Evolutionary conservation across 1,140 invertebrate species (phyloP), one percentile per base, ranked within the genome.

Genomic region (Pseudobourletiella spinata): DNA sequence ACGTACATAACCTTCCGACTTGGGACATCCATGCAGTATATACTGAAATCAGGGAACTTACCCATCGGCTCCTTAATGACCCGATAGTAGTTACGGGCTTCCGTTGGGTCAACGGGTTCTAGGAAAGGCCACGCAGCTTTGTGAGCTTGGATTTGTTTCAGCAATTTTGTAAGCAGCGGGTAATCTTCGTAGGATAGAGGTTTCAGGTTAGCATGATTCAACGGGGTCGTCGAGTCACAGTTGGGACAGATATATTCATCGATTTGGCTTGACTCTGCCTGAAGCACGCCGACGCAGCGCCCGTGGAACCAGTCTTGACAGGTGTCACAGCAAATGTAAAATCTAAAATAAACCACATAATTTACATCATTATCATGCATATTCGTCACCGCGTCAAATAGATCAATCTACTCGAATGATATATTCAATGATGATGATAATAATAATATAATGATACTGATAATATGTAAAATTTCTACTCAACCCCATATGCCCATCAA

Each of bases 221-320:
- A 87, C 25, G 84, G 85, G 63, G 85, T 89, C 75, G 91, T 89
- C 59, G 85, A 82, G 72, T 94, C 88, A 78, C 95, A 99, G 73
- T 88, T 90, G 0, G 94, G 93, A 80, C 95, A 99, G 63, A 95
- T 84, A 72, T 98, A 99, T 70, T 93, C 91, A 71, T 95, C 92
- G 65, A 98, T 94, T 71, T 87, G 87, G 72, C 95, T 91, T 4
- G 91, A 93, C 75, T 97, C 93, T 2, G 86, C 88, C 73, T 95
- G 91, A 29, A 96, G 78, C 71, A 98, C 93, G 14, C 94, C 95
- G 8, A 99, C 94, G 76, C 96, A 99, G 55, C 89, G 81, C 3
- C 95, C 95, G 75, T 99, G 96, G 77, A 98, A 98, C 96, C 96
- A 99, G 76, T 97, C 93, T 76, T 98, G 91, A 78, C 96, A 99